Percentiles rank a stretch among this genome's conserved stretches.
phyloP scores from a whole-genome alignment of 1,140 invertebrate genomes.

The Metopolophium dirhodum region DNA sequence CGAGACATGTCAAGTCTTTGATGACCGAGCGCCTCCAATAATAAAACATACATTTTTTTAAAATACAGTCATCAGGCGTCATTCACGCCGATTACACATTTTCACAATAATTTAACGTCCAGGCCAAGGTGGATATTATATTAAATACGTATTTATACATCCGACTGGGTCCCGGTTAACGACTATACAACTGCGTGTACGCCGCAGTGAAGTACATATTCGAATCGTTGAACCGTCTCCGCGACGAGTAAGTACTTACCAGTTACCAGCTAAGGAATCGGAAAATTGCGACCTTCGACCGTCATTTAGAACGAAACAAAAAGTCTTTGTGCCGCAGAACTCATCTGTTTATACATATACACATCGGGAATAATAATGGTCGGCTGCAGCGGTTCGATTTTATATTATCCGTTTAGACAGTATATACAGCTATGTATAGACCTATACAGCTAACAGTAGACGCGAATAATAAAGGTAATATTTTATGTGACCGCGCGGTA shows the following conservation, averaged over 20 bases:
- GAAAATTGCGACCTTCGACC: slow-evolving; percentile 4
- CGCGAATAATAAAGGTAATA: not conserved
- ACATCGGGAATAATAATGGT: not conserved
- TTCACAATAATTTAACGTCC: not conserved
- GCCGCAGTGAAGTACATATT: not conserved
- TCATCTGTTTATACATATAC: not conserved
- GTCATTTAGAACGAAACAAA: not conserved
- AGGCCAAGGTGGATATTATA: not conserved
- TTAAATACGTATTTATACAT: not conserved
- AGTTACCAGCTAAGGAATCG: not conserved
- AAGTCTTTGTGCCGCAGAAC: slow-evolving; percentile 20
- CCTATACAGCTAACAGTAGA: not conserved
- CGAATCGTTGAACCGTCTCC: not conserved
- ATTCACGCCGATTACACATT: not conserved
- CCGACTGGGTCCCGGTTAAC: not conserved
- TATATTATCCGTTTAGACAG: not conserved
- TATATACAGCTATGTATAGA: not conserved
- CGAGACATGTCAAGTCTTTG: not conserved
- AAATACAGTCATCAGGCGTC: not conserved
- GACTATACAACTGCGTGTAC: not conserved
- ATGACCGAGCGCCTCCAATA: not conserved
- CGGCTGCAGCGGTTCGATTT: not conserved
- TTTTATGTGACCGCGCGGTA: not conserved
- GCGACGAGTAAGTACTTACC: not conserved
- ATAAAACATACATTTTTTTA: not conserved